A percentile compares a stretch with the other conserved stretches of the same genome.
phyloP scores from a whole-genome alignment of 2,113 vertebrate species.

The Peromyscus leucopus region DNA sequence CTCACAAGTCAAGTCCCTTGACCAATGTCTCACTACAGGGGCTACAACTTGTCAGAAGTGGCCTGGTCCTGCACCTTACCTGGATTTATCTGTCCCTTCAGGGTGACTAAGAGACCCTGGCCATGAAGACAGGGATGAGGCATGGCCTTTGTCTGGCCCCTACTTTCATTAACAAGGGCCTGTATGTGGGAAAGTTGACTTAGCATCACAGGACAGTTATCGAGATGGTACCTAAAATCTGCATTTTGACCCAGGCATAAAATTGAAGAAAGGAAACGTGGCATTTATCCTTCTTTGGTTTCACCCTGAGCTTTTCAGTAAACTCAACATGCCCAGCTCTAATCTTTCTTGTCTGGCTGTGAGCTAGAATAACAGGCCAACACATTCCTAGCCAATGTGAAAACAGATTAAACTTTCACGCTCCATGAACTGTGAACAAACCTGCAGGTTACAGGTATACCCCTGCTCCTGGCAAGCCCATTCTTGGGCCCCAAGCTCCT shows the following conservation, averaged over 20 bases:
- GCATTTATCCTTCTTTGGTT: neutral
- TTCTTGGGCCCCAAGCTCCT: neutral
- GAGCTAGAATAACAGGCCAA: slow-evolving; percentile 45
- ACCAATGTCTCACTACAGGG: neutral
- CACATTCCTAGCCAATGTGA: slow-evolving; percentile 21
- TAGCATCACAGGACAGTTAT: neutral
- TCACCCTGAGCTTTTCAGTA: slow-evolving; percentile 45
- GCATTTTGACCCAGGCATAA: neutral
- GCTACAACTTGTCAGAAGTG: neutral
- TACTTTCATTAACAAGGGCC: neutral
- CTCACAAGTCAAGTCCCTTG: neutral
- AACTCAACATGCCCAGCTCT: neutral
- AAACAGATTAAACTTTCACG: slow-evolving; percentile 51
- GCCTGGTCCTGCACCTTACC: neutral
- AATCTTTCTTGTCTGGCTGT: neutral
- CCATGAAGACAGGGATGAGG: neutral
- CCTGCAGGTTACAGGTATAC: neutral
- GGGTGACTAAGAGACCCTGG: neutral
- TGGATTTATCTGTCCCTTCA: neutral
- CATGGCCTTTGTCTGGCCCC: neutral
- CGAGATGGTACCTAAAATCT: neutral
- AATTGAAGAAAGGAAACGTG: neutral
- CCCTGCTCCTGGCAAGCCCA: neutral
- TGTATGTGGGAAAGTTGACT: neutral
- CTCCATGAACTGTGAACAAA: neutral